These are phyloP conservation scores for Patiria miniata DNA, from an alignment of 35 echinoderm and acorn worm species.

Conservation along the genomic window DNA sequence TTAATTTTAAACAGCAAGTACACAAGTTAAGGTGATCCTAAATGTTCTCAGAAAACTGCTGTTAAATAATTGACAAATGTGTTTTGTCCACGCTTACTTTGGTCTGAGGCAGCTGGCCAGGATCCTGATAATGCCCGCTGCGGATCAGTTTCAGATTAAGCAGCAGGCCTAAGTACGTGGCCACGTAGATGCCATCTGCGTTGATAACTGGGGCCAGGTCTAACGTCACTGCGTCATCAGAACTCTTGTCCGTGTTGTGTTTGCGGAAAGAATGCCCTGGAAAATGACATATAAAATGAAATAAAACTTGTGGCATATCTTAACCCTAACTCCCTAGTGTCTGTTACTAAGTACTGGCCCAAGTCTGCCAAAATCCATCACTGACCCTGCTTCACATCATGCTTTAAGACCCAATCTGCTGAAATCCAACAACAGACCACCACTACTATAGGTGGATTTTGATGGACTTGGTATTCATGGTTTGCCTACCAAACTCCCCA, in stretches of 20 bases:
- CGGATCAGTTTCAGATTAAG: conserved; percentile 89
- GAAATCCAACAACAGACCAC: too few relatives aligned
- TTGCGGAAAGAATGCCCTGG: conserved; percentile 13
- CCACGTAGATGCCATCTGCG: conserved; percentile 95
- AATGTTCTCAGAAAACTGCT: too few relatives aligned
- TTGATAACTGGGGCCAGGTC: conserved; percentile 92
- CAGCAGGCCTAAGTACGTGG: conserved; percentile 82
- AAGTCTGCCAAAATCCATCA: too few relatives aligned
- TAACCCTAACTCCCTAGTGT: too few relatives aligned
- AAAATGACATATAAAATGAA: background rate
- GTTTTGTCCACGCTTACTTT: conserved; percentile 53
- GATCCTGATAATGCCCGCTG: conserved; percentile 81
- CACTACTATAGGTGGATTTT: too few relatives aligned
- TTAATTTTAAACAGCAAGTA: too few relatives aligned
- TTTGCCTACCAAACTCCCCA: too few relatives aligned
- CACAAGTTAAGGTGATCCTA: too few relatives aligned
- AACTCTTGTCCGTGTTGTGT: background rate
- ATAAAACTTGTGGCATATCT: conserved; percentile 4
- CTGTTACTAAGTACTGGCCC: too few relatives aligned
- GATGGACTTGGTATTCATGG: too few relatives aligned
- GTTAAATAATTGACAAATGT: background rate
- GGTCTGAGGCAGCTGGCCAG: conserved; percentile 71
- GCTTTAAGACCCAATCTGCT: too few relatives aligned
- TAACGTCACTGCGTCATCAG: background rate
- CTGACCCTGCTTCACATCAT: too few relatives aligned